A percentile compares a stretch with the other conserved stretches of the same genome.
Conservation (phyloP, 2,888 invertebrate species). For the Flexamia atlantica region DNA sequence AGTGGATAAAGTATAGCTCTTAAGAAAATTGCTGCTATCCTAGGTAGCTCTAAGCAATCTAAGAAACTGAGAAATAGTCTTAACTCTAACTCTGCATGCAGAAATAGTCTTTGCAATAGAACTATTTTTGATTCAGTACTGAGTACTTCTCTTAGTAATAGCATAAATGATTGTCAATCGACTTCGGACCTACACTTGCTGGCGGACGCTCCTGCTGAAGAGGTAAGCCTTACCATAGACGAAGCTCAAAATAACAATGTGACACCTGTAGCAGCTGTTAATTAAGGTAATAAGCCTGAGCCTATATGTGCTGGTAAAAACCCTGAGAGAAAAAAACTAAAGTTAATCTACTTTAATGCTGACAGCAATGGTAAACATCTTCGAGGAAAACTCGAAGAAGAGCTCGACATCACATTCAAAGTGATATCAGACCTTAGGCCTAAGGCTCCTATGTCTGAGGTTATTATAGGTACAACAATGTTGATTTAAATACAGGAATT, state of each 20-base stretch:
- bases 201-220: not conserved
- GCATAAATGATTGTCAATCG: not conserved
- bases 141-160: not conserved
- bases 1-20: not conserved
- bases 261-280: too few species aligned
- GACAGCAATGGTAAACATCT: not conserved
- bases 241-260: too few species aligned
- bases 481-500: not conserved
- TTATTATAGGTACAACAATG: not conserved
- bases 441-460: not conserved
- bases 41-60: not conserved
- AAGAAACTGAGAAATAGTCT: not conserved
- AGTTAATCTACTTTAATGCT: not conserved
- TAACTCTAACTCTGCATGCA: not conserved
- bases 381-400: not conserved
- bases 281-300: too few species aligned
- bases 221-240: not conserved
- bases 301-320: too few species aligned
- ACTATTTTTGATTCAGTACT: not conserved
- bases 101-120: not conserved
- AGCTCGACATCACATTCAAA: not conserved
- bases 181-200: not conserved
- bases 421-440: not conserved
- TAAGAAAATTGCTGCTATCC: not conserved
- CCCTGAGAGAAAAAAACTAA: not conserved